Evolutionary conservation across 2,797 vertebrate genomes (phyloP), one percentile per base, ranked within the genome.

Genomic region (Falco novaeseelandiae): DNA sequence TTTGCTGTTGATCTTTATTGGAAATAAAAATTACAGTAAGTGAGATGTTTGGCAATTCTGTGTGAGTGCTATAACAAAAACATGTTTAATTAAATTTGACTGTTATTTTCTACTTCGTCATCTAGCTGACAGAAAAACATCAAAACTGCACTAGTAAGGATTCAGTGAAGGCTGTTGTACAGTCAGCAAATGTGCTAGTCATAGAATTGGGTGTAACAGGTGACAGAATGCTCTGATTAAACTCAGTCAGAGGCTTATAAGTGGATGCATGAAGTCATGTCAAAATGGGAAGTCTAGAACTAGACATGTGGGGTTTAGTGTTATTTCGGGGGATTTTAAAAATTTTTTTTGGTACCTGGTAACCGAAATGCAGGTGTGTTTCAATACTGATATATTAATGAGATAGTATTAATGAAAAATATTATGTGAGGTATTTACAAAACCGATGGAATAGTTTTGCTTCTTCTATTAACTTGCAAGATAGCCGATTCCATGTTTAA

Each of bases 11-110:
- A 67, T 67, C 78, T 61, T 74, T 70, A 83, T 59, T 80, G 81
- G 83, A 96, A 97, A 97, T 91, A 72, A 96, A 93, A 78, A 84
- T 12, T 62, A 54, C 7, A 83, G 62, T 22, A 95, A 32, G 38
- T 58, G 19, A 76, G 12, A 12, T 30, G 38, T 58, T 92, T 79
- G 49, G 54, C 40, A 48, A 5, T 82, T 87, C n/a, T 52, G 3
- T 52, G 87, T 44, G 74, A 79, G 62, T 85, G 54, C 29, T 90
- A 2, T 73, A 77, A 94, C 51, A 76, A 87, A 94, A 97, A 27
- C 30, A 7, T 19, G 7, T 52, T 54, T 79, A 81, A 80, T 14
- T 83, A 54, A 59, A 36, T 59, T 70, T 42, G 21, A 36, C 48
- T 90, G 9, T 73, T 69, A 12, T 63, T 94, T 84, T 89, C 61